These are phyloP conservation scores for Callinectes sapidus DNA, from an alignment of 2,888 invertebrate species.

Conservation along the genomic window DNA sequence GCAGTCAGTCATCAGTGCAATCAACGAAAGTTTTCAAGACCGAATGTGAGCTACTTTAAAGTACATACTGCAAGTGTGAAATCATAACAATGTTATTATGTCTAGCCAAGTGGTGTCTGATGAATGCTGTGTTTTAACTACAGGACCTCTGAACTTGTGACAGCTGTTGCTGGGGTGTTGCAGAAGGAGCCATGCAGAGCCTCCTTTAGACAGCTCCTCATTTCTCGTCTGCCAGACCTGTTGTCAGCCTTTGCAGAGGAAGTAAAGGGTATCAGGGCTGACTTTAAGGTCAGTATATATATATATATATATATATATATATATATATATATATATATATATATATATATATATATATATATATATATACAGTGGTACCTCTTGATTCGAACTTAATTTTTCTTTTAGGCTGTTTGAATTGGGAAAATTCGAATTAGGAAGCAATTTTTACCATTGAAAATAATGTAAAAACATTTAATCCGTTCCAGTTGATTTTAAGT, in stretches of 20 bases:
- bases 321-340: too few relatives aligned
- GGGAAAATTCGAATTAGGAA: too few relatives aligned
- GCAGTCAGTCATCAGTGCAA: conserved; percentile 54
- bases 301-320: neutral
- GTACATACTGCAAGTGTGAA: neutral
- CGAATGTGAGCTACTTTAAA: conserved; percentile 56
- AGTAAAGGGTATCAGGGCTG: conserved; percentile 69
- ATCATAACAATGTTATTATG: neutral
- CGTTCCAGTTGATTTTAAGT: too few relatives aligned
- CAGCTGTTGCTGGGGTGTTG: conserved; percentile 69
- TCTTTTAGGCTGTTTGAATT: too few relatives aligned
- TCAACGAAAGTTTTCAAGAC: conserved; percentile 67
- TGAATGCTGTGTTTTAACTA: neutral
- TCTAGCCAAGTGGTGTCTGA: neutral
- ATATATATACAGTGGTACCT: too few relatives aligned
- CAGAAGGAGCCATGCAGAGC: conserved; percentile 64
- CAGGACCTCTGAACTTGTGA: conserved; percentile 71
- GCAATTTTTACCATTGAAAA: too few relatives aligned
- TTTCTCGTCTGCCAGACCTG: conserved; percentile 69
- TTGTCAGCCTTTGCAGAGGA: conserved; percentile 67
- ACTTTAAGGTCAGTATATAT: conserved; percentile 63
- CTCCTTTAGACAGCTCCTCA: conserved; percentile 64
- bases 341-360: too few relatives aligned
- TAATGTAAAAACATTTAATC: too few relatives aligned
- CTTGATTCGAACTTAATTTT: too few relatives aligned